phyloP scores from a whole-genome alignment of 2,797 vertebrate genomes.

The Atherinosoma microstoma region DNA sequence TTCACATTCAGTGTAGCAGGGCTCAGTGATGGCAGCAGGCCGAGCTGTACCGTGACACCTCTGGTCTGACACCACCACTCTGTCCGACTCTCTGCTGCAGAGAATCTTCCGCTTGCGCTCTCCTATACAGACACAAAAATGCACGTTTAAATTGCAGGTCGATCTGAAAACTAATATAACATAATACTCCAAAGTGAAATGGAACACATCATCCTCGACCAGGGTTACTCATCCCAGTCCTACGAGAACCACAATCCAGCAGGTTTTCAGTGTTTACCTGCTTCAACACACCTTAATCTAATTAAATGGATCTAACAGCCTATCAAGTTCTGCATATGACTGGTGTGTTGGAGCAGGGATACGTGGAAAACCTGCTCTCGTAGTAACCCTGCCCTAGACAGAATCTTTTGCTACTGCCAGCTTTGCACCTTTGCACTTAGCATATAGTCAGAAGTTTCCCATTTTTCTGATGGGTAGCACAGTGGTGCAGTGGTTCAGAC shows the following conservation, averaged over 20 bases:
- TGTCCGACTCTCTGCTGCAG: conserved; percentile 93
- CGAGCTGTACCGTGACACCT: conserved; percentile 89
- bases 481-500: neutral
- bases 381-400: neutral
- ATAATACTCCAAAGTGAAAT: neutral
- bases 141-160: neutral
- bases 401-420: neutral
- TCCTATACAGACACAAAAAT: conserved; percentile 78
- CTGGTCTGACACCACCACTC: conserved; percentile 95
- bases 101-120: conserved; percentile 91
- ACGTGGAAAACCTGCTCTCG: too few relatives aligned
- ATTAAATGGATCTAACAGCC: too few relatives aligned
- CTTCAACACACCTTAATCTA: too few relatives aligned
- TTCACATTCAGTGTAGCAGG: conserved; percentile 94
- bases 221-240: too few relatives aligned
- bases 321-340: too few relatives aligned
- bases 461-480: neutral
- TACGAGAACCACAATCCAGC: too few relatives aligned
- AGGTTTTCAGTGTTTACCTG: too few relatives aligned
- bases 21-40: conserved; percentile 87
- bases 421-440: neutral
- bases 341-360: too few relatives aligned
- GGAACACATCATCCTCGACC: neutral
- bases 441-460: neutral
- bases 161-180: neutral